Base-by-base conservation (phyloP, 1,140 invertebrate genomes). In the Oppia nitens region DNA sequence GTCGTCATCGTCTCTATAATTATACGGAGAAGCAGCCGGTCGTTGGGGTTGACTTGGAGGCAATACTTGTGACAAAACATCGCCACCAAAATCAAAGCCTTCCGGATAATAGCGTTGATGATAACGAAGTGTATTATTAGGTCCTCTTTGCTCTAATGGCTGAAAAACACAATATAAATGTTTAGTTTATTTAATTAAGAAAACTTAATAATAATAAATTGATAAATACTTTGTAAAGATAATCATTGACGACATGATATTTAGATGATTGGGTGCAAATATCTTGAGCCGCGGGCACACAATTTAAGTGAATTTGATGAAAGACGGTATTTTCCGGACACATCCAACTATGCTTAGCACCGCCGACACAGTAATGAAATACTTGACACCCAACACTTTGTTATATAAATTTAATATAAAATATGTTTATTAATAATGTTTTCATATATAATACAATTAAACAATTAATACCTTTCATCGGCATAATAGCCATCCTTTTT, bases 291-390 rank as follows among this genome's bases (percentile, higher is more conserved):
- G 81, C 83, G 1, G 88, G 87, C 82, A 92, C 90, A 68, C 89
- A 93, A 67, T 92, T 92, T 49, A 93, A 70, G 68, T 93, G 88
- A 21, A 91, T 85, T 80, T 84, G 66, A 67, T 93, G 88, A 79
- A 93, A 92, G 49, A 84, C 83, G 67, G 90, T 90, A 62, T 86
- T 85, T 66, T 88, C 85, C 0, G 88, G 88, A 67, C 89, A 93
- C 64, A 91, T 84, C 87, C 88, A 93, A 0, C 87, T 53, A 29
- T 57, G 53, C 29, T 83, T 85, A 14, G 84, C 84, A 62, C 82
- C 85, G 59, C 88, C 87, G 66, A 90, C 85, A 69, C 89, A 92
- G 70, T 92, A 93, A 69, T 93, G 89, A 79, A 93, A 93, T 0
- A 57, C 56, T 21, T 57, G 56, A 52, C 56, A 57, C 12, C 56